These are phyloP conservation scores for Sphaerophoria rueppellii DNA, from an alignment of 2,888 invertebrate species.

Conservation along the genomic window DNA sequence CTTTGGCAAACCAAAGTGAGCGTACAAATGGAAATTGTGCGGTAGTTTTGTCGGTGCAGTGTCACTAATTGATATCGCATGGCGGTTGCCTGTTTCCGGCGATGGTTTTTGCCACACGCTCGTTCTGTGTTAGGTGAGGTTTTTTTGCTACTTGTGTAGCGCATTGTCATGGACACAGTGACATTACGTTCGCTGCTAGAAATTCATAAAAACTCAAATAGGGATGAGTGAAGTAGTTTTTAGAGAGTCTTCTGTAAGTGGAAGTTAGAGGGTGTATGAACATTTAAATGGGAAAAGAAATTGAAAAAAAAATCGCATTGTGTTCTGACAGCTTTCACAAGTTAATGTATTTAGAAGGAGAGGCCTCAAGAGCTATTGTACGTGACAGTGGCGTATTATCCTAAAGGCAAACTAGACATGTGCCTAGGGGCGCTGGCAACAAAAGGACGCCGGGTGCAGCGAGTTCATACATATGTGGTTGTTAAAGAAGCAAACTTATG, in stretches of 20 bases:
- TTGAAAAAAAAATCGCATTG: too few species aligned
- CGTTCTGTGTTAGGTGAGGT: slow-evolving; percentile 41
- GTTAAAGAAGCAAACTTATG: too few species aligned
- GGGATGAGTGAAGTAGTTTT: background rate
- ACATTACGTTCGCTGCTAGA: slow-evolving; percentile 40
- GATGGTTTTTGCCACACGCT: slow-evolving; percentile 55
- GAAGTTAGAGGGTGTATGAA: background rate
- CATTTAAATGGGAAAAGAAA: too few species aligned
- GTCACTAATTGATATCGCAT: slow-evolving; percentile 71
- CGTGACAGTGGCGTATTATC: too few species aligned
- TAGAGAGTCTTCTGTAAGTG: background rate
- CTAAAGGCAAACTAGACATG: too few species aligned
- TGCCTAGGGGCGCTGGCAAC: too few species aligned
- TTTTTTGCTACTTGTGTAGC: slow-evolving; percentile 30
- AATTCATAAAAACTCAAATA: background rate
- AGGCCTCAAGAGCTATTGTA: too few species aligned
- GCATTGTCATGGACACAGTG: slow-evolving; percentile 51
- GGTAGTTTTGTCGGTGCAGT: slow-evolving; percentile 70
- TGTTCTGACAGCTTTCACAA: too few species aligned
- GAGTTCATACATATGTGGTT: too few species aligned
- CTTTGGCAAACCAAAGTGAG: slow-evolving; percentile 57
- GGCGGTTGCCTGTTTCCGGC: slow-evolving; percentile 68
- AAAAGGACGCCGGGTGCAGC: too few species aligned
- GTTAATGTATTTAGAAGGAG: too few species aligned
- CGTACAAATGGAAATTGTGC: slow-evolving; percentile 69